These are phyloP conservation scores for Zaprionus capensis DNA, from an alignment of 1,140 invertebrate genomes.

Conservation along the genomic window DNA sequence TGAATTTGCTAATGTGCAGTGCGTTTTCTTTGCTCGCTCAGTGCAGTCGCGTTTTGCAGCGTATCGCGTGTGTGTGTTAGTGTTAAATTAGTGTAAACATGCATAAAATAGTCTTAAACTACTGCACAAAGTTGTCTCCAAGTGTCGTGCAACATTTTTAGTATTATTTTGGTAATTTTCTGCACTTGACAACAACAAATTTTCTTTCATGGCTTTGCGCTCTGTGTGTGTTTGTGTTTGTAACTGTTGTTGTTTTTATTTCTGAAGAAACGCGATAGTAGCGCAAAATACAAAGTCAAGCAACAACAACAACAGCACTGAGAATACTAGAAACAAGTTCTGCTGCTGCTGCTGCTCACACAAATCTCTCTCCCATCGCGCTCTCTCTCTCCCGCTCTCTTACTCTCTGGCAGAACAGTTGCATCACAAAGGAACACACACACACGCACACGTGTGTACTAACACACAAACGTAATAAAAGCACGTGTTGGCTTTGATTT, in stretches of 20 bases:
- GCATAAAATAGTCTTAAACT: constrained; percentile 23
- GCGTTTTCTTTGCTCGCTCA: constrained; percentile 38
- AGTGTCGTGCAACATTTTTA: constrained; percentile 19
- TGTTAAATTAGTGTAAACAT: constrained; percentile 20
- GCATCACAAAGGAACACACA: constrained; percentile 54
- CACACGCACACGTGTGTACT: constrained; percentile 11
- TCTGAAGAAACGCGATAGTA: constrained; percentile 20
- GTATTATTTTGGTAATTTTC: constrained; percentile 22
- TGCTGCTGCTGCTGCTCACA: constrained; percentile 34
- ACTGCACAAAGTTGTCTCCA: constrained; percentile 22
- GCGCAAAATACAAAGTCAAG: constrained; percentile 45
- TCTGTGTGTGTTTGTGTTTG: constrained; percentile 28
- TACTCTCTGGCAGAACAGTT: constrained; percentile 48
- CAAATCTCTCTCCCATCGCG: constrained; percentile 31
- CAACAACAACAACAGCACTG: constrained; percentile 24
- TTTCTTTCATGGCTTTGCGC: constrained; percentile 17
- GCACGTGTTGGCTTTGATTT: constrained; percentile 80
- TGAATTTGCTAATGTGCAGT: constrained; percentile 46
- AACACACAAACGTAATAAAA: constrained; percentile 69
- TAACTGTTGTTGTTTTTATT: background rate
- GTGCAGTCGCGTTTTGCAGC: constrained; percentile 31
- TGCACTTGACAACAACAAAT: constrained; percentile 37
- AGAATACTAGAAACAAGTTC: constrained; percentile 55
- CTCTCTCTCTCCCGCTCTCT: constrained; percentile 25
- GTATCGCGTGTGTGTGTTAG: constrained; percentile 1